These are phyloP conservation scores for Ammospiza maritima DNA, from an alignment of 2,797 vertebrate species.

Conservation along the genomic window DNA sequence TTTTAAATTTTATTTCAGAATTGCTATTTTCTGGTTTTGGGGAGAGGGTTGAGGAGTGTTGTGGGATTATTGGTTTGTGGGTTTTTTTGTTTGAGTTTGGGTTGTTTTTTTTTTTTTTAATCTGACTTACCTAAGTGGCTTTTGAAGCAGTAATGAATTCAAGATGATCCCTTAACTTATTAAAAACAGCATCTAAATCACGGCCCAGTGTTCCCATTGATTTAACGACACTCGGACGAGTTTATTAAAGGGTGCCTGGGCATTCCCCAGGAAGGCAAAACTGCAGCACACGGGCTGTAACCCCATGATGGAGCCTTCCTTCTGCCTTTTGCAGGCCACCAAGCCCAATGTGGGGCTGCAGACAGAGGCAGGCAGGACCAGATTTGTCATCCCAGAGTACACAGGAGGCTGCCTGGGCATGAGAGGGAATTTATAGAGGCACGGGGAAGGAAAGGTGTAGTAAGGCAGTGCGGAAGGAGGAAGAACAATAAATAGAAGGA, in stretches of 20 bases:
- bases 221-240: neutral
- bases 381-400: neutral
- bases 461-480: neutral
- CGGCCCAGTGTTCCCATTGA: neutral
- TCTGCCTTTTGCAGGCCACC: neutral
- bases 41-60: neutral
- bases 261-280: neutral
- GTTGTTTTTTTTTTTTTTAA: neutral
- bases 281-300: neutral
- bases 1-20: conserved; percentile 1
- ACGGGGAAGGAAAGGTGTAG: neutral
- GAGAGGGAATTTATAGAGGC: neutral
- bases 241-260: conserved; percentile 22
- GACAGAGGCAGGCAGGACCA: neutral
- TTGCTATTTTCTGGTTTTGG: neutral
- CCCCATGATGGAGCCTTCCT: neutral
- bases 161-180: conserved; percentile 59
- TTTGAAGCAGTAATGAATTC: conserved; percentile 65
- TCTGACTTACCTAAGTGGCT: conserved; percentile 47
- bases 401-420: neutral
- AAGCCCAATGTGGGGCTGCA: neutral
- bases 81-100: neutral
- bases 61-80: conserved; percentile 10
- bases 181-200: conserved; percentile 59
- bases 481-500: conserved; percentile 28